These are phyloP conservation scores for Diachrysia chrysitis DNA, from an alignment of 2,888 invertebrate genomes.

Conservation along the genomic window DNA sequence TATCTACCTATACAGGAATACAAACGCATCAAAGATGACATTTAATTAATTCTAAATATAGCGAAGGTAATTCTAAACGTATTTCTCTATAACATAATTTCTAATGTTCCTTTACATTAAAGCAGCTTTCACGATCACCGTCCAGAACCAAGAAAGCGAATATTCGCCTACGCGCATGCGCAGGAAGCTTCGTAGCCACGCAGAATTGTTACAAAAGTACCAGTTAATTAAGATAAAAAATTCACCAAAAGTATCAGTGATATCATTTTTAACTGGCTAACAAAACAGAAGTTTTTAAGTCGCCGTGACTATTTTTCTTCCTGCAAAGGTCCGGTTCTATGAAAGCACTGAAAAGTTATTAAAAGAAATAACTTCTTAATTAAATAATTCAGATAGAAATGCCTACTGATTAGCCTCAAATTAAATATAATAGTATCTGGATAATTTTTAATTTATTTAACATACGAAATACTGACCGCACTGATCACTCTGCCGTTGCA, in stretches of 20 bases:
- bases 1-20: not conserved
- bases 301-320: no score
- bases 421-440: no score
- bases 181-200: constrained; percentile 33
- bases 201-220: constrained; percentile 19
- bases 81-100: constrained; percentile 38
- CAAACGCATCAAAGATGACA: not conserved
- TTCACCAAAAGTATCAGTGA: not conserved
- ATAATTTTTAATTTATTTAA: no score
- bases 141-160: constrained; percentile 53
- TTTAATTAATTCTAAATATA: constrained; percentile 29
- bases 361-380: no score
- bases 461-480: no score
- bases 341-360: no score
- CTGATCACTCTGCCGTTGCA: no score
- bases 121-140: constrained; percentile 52
- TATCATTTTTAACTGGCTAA: not conserved
- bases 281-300: not conserved
- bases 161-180: constrained; percentile 48
- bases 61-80: constrained; percentile 6
- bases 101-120: constrained; percentile 44
- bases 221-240: not conserved
- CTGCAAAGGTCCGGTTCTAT: no score
- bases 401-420: no score
- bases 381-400: no score